phyloP scores from a whole-genome alignment of 2,888 invertebrate genomes.

The Fragum fragum region DNA sequence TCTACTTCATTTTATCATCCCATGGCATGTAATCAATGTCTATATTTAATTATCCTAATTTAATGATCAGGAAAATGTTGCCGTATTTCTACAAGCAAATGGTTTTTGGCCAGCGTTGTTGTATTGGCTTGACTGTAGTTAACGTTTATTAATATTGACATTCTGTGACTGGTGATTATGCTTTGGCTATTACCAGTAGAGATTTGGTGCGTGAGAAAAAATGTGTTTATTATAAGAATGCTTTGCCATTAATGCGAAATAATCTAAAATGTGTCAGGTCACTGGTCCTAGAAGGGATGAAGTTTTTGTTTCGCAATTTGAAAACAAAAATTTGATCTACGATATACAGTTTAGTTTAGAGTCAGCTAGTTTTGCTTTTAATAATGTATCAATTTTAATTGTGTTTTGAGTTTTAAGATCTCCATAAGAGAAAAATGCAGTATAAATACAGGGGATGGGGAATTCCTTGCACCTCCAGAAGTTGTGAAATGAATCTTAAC shows the following conservation, averaged over 20 bases:
- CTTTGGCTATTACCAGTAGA: background rate
- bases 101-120: background rate
- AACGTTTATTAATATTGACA: slow-evolving; percentile 13
- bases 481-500: too few species aligned
- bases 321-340: too few species aligned
- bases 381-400: too few species aligned
- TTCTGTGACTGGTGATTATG: slow-evolving; percentile 8
- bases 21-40: background rate
- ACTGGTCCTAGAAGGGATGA: background rate
- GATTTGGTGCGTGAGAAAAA: slow-evolving; percentile 2
- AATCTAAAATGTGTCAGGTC: background rate
- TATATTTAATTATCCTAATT: slow-evolving; percentile 4
- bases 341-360: too few species aligned
- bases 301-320: too few species aligned
- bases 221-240: background rate
- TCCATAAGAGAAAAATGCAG: too few species aligned
- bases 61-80: slow-evolving; percentile 4
- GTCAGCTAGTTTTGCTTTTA: too few species aligned
- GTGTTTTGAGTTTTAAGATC: too few species aligned
- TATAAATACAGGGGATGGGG: too few species aligned
- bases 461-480: too few species aligned
- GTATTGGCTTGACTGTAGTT: background rate
- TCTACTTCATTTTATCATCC: too few species aligned
- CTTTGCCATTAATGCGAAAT: background rate
- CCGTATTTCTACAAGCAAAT: slow-evolving; percentile 4